These are phyloP conservation scores for Panzeria rudis DNA, from an alignment of 2,888 invertebrate genomes.

Conservation along the genomic window DNA sequence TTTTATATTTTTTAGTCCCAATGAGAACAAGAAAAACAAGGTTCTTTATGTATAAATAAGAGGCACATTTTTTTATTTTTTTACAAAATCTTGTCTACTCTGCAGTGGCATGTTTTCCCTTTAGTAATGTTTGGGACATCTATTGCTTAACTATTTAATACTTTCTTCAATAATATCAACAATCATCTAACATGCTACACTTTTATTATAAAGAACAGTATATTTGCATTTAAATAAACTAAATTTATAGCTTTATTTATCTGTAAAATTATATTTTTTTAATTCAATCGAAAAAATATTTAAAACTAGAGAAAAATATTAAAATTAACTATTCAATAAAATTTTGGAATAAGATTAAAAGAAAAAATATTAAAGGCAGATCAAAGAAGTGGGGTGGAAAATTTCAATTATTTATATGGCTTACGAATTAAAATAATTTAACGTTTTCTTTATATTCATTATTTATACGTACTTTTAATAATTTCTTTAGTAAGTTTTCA, in stretches of 20 bases:
- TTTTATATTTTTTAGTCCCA: background rate
- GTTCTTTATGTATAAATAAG: background rate
- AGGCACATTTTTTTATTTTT: background rate
- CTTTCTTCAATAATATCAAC: background rate
- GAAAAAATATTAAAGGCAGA: slow-evolving; percentile 17
- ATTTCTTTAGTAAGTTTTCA: background rate
- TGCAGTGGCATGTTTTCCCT: background rate
- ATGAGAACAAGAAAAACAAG: background rate
- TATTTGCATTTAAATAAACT: slow-evolving; percentile 2
- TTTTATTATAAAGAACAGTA: background rate
- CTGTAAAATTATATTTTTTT: slow-evolving; percentile 38
- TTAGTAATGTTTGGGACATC: background rate
- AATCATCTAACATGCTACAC: background rate
- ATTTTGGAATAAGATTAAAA: background rate
- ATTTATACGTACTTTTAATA: slow-evolving; percentile 2
- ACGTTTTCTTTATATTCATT: slow-evolving; percentile 15
- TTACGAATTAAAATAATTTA: slow-evolving; percentile 39
- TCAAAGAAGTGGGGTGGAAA: background rate
- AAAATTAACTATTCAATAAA: slow-evolving; percentile 32
- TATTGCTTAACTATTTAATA: too few relatives aligned
- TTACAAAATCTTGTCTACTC: background rate
- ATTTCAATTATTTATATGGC: slow-evolving; percentile 14
- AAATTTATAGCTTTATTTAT: slow-evolving; percentile 7
- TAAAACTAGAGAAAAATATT: slow-evolving; percentile 27
- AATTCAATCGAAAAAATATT: slow-evolving; percentile 45